These are phyloP conservation scores for Ariolimax columbianus DNA, from an alignment of 2,888 invertebrate genomes.

Conservation along the genomic window DNA sequence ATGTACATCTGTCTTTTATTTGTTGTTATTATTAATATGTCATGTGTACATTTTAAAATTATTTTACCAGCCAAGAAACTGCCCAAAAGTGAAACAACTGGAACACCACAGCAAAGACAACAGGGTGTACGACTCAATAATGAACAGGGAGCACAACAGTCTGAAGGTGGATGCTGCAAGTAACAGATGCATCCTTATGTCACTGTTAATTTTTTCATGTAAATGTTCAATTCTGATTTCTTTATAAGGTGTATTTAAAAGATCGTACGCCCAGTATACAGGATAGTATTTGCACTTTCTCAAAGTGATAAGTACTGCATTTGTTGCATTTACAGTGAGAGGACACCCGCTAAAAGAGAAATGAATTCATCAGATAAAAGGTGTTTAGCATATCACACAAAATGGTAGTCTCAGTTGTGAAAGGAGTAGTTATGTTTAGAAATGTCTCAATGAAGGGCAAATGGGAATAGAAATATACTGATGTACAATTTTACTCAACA, in stretches of 20 bases:
- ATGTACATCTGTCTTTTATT: too few relatives aligned
- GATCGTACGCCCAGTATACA: neutral
- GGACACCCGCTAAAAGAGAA: neutral
- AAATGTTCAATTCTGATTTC: constrained; percentile 16
- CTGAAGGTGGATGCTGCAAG: constrained; percentile 96
- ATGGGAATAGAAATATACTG: too few relatives aligned
- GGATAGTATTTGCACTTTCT: neutral
- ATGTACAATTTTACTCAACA: too few relatives aligned
- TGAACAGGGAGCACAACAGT: constrained; percentile 83
- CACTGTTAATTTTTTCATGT: neutral
- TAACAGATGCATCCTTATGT: constrained; percentile 76
- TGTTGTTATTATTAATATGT: too few relatives aligned
- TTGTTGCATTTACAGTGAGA: neutral
- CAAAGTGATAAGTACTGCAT: neutral
- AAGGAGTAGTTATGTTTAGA: neutral
- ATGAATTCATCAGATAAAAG: neutral
- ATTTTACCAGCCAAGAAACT: constrained; percentile 73
- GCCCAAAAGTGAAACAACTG: constrained; percentile 81
- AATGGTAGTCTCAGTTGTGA: neutral
- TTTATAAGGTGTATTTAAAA: constrained; percentile 13
- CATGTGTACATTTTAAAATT: too few relatives aligned
- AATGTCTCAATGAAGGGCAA: too few relatives aligned
- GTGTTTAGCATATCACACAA: neutral
- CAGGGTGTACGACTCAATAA: constrained; percentile 87
- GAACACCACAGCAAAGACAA: constrained; percentile 82